phyloP scores from a whole-genome alignment of 2,113 vertebrate species.

The Callionymus lyra region DNA sequence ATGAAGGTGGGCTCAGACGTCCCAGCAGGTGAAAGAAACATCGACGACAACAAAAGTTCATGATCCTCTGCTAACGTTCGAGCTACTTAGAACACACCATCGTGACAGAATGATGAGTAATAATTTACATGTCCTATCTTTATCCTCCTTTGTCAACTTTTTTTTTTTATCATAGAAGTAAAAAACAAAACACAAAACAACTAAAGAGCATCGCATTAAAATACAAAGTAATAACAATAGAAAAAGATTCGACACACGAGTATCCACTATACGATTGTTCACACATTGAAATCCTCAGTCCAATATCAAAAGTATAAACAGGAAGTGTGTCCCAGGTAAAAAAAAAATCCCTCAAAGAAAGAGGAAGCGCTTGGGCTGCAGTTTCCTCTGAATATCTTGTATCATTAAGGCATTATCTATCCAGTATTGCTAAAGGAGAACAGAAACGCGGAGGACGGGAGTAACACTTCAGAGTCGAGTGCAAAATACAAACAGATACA shows the following conservation, averaged over 20 bases:
- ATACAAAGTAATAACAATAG: conserved; percentile 41
- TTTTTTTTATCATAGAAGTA: conserved; percentile 27
- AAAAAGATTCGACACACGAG: conserved; percentile 43
- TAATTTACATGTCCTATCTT: conserved; percentile 22
- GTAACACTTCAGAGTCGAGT: conserved; percentile 44
- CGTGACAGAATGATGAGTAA: conserved; percentile 17
- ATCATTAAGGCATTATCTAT: conserved; percentile 64
- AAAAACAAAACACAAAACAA: conserved; percentile 42
- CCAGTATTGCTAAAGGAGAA: conserved; percentile 64
- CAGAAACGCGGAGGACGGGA: conserved; percentile 24
- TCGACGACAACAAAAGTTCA: conserved; percentile 10
- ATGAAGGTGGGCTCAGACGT: too few species aligned
- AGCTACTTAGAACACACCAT: conserved; percentile 15
- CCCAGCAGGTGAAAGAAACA: conserved; percentile 2
- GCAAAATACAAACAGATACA: conserved; percentile 49
- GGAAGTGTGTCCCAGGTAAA: conserved; percentile 33
- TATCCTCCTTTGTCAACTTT: too few species aligned
- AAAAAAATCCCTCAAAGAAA: conserved; percentile 47
- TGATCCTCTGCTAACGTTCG: conserved; percentile 15
- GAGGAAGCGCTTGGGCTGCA: conserved; percentile 24
- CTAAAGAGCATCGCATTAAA: conserved; percentile 37
- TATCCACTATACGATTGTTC: conserved; percentile 46
- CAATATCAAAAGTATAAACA: conserved; percentile 55
- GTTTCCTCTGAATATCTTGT: conserved; percentile 34
- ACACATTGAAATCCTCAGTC: conserved; percentile 42